Base-by-base conservation (phyloP, 2,113 vertebrate genomes). In the Nymphicus hollandicus region DNA sequence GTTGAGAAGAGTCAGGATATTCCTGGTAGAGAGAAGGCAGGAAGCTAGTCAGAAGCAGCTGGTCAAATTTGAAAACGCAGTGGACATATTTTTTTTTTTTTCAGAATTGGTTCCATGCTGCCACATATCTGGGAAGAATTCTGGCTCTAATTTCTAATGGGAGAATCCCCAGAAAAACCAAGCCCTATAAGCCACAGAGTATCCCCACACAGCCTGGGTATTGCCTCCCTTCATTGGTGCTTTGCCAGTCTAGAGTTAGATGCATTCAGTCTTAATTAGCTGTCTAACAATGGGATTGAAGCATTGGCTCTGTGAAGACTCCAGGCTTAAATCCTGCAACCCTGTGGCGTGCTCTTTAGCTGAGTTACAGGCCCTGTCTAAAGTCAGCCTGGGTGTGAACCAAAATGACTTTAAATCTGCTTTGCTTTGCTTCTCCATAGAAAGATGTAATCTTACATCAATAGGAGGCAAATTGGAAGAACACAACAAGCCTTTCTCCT, bases 391-490 rank as follows among this genome's bases (percentile, higher is more conserved):
- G 70, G 35, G 25, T 85, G 66, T 85, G 66, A 95, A 73, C 44
- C 10, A 81, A 61, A 82, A 55, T 72, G 8, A 66, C 49, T 96
- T 89, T 14, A 83, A 86, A 74, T 85, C 88, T 86, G 22, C 31
- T 93, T 78, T 78, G 64, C 47, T 91, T 86, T 94, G 47, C 39
- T 92, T 88, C 28, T 17, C 31, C 8, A 1, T 43, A 84, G 82
- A 65, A 91, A 81, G 24, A 91, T 43, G 49, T 61, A 82, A 66
- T 93, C 25, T 10, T 49, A 11, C 74, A 88, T 94, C 41, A 70
- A 41, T 43, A 91, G 86, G 61, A 95, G 56, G 25, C 73, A 87
- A 49, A 87, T 17, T 58, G 61, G 69, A 93, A 86, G 70, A 95
- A 46, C 41, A 49, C 31, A 65, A 33, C 41, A 79, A 85, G 50